Conservation (phyloP, 1,140 invertebrate species). For the Sitodiplosis mosellana region DNA sequence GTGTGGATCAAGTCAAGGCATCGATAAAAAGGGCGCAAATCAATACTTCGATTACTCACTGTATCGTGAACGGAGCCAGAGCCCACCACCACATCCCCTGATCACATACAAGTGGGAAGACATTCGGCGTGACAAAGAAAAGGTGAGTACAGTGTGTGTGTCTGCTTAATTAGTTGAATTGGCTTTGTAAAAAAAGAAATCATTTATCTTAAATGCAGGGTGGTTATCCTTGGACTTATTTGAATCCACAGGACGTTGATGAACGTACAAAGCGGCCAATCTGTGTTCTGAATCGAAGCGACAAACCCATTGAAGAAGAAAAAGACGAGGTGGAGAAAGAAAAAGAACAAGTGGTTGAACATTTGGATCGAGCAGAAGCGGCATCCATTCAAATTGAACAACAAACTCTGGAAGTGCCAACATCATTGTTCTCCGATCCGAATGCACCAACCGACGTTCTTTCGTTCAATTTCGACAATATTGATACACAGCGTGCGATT, state of each 20-base stretch:
- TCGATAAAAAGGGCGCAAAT: conserved; percentile 22
- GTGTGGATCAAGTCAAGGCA: conserved; percentile 16
- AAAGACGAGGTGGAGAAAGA: background rate
- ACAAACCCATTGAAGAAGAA: background rate
- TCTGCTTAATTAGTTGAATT: background rate
- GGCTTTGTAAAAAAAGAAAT: background rate
- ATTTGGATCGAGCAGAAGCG: too few relatives aligned
- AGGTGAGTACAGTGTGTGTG: conserved; percentile 13
- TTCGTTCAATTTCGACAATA: too few relatives aligned
- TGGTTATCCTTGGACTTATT: conserved; percentile 50
- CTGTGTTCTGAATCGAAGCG: background rate
- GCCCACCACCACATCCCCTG: conserved; percentile 37
- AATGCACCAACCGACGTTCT: too few relatives aligned
- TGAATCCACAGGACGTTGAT: conserved; percentile 11
- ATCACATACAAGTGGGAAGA: conserved; percentile 58
- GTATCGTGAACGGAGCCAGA: conserved; percentile 16
- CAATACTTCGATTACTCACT: conserved; percentile 22
- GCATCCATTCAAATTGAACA: too few relatives aligned
- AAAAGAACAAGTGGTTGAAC: background rate
- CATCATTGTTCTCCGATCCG: too few relatives aligned
- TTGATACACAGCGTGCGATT: too few relatives aligned
- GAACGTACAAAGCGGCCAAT: background rate
- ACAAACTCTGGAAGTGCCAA: too few relatives aligned
- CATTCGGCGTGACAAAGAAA: conserved; percentile 31
- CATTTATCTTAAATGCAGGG: conserved; percentile 24